These are phyloP conservation scores for Chromobotia macracanthus DNA, from an alignment of 2,797 vertebrate species.

Conservation along the genomic window DNA sequence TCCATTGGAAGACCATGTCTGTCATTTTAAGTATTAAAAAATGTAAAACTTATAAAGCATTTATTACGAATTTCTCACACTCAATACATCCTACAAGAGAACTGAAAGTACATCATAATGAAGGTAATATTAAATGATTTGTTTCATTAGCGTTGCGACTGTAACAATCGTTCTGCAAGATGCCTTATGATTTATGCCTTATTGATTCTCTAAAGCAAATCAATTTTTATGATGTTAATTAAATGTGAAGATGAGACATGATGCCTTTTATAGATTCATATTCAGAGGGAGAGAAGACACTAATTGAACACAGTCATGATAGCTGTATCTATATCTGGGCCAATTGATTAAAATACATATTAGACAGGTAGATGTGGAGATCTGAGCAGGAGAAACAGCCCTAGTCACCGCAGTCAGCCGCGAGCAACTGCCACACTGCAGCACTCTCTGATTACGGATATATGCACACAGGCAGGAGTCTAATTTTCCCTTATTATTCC, in stretches of 20 bases:
- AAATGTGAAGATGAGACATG: conserved; percentile 50
- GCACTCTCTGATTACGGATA: conserved; percentile 45
- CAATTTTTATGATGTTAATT: conserved; percentile 60
- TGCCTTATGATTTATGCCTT: conserved; percentile 54
- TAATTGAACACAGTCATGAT: conserved; percentile 32
- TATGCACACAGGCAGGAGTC: conserved; percentile 43
- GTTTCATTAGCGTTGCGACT: conserved; percentile 40
- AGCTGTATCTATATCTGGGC: conserved; percentile 12
- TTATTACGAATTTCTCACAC: not conserved
- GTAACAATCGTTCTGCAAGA: conserved; percentile 36
- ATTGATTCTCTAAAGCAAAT: conserved; percentile 45
- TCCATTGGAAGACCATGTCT: not conserved
- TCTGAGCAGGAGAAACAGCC: conserved; percentile 5
- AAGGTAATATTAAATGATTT: conserved; percentile 22
- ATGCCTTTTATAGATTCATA: conserved; percentile 45
- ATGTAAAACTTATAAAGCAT: not conserved
- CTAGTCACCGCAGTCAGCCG: conserved; percentile 19
- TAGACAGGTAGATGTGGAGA: conserved; percentile 7
- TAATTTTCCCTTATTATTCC: conserved; percentile 45
- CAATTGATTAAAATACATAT: not conserved
- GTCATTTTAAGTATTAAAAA: not conserved
- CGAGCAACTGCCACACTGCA: conserved; percentile 9
- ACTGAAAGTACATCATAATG: conserved; percentile 27
- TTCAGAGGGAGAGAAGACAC: conserved; percentile 32
- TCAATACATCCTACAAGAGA: not conserved